Percentiles rank a stretch among this genome's conserved stretches.
Evolutionary conservation across 2,797 vertebrate species (phyloP).

Genomic region (Oryzias sinensis): DNA sequence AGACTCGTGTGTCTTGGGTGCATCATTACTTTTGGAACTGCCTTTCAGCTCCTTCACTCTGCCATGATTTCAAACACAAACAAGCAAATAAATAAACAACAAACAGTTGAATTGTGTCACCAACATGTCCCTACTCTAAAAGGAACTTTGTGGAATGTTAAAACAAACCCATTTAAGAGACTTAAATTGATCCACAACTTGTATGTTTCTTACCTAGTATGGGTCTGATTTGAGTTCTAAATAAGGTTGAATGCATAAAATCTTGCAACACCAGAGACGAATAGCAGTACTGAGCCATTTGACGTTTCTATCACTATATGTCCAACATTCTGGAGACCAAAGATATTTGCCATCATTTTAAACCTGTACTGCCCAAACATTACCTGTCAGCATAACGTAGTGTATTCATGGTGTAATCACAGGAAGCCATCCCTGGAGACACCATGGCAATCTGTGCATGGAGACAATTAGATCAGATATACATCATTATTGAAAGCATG

Average conservation of each 20-base stretch:
- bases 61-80: neutral
- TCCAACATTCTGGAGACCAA: neutral
- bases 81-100: neutral
- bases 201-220: too few relatives aligned
- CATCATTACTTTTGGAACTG: conserved; percentile 60
- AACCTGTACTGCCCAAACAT: neutral
- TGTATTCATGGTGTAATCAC: conserved; percentile 96
- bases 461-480: accelerated
- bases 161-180: too few relatives aligned
- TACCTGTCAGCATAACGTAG: conserved; percentile 96
- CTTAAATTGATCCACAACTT: too few relatives aligned
- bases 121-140: too few relatives aligned
- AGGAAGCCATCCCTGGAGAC: conserved; percentile 92
- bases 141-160: too few relatives aligned
- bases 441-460: conserved; percentile 93
- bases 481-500: neutral
- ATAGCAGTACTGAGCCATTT: too few relatives aligned
- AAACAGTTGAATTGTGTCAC: too few relatives aligned
- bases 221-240: too few relatives aligned
- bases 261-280: too few relatives aligned
- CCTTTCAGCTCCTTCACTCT: conserved; percentile 92
- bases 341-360: neutral
- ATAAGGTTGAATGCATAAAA: too few relatives aligned
- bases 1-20: conserved; percentile 70
- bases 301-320: too few relatives aligned